These are phyloP conservation scores for Heliconius eleuchia DNA, from an alignment of 1,140 invertebrate genomes.

Conservation along the genomic window DNA sequence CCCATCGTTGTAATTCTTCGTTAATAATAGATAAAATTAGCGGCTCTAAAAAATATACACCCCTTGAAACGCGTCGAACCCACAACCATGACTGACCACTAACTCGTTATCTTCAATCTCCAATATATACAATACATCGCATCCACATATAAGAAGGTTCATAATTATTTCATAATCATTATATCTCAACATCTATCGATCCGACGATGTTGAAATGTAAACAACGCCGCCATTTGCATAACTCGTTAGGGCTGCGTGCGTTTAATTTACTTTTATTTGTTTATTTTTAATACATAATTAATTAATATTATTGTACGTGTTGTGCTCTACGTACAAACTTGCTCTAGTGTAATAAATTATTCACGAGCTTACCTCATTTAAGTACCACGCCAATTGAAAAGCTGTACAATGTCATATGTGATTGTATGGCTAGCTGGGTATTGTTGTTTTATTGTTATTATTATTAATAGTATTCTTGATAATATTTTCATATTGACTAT, in stretches of 20 bases:
- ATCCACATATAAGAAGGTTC: background rate
- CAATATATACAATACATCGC: background rate
- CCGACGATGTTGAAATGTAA: conserved; percentile 40
- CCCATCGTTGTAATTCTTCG: too few relatives aligned
- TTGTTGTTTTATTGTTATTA: background rate
- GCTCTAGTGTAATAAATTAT: background rate
- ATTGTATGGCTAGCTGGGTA: background rate
- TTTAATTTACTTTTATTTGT: conserved; percentile 43
- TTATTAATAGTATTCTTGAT: background rate
- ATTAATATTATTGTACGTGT: conserved; percentile 29
- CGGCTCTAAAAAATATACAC: too few relatives aligned
- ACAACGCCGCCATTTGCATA: conserved; percentile 44
- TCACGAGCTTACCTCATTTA: background rate
- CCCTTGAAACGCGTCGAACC: background rate
- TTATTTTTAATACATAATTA: conserved; percentile 47
- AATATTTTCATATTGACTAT: background rate
- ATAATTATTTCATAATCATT: conserved; percentile 2
- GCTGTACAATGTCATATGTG: background rate
- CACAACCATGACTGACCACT: background rate
- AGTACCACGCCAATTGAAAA: background rate
- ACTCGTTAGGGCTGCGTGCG: conserved; percentile 44
- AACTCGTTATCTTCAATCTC: background rate
- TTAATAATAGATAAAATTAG: too few relatives aligned
- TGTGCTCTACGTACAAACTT: background rate
- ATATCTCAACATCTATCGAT: conserved; percentile 42